Evolutionary conservation across 2,797 vertebrate genomes (phyloP), one percentile per base, ranked within the genome.

Genomic region (Tenualosa thibaudeaui): DNA sequence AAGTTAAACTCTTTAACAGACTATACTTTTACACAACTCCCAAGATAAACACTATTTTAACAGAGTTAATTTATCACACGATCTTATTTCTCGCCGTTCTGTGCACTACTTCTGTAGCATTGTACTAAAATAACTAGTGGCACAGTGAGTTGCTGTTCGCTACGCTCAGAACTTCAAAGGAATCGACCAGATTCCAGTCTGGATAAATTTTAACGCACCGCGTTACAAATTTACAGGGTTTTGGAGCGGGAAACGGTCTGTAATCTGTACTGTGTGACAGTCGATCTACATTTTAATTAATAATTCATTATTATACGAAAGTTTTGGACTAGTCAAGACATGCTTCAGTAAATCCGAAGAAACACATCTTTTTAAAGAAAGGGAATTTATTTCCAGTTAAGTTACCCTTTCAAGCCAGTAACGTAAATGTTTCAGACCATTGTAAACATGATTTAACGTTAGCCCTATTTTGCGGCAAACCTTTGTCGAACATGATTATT

Each of bases 171-270:
- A 78, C 71, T 78, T 78, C 71, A 78, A 78, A 78, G 71, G 71
- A 78, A 78, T 78, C 71, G 71, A 78, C 71, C 71, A 78, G 71
- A 78, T 78, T 78, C 71, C 71, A 46, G 71, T 78, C 71, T 78
- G 71, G 71, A 78, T 78, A 78, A 43, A 78, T 78, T 78, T 78
- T 78, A 78, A 78, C 71, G 22, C 81, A 53, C 15, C 31, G 81
- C 81, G 81, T 58, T 53, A 22, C 50, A 85, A 86, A 75, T 92
- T 90, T 81, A 50, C 81, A 5, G 88, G 88, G 86, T 85, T 87
- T 86, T 40, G 53, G 15, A 49, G 84, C 71, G 71, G 71, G 71
- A 78, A 78, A 43, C 71, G 46, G 71, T 46, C 71, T 46, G 71
- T 43, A 12, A 3, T 78, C 71, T 78, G 65, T 71, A 71, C 65